phyloP scores from a whole-genome alignment of 2,888 invertebrate species.

The Polietes domitor region DNA sequence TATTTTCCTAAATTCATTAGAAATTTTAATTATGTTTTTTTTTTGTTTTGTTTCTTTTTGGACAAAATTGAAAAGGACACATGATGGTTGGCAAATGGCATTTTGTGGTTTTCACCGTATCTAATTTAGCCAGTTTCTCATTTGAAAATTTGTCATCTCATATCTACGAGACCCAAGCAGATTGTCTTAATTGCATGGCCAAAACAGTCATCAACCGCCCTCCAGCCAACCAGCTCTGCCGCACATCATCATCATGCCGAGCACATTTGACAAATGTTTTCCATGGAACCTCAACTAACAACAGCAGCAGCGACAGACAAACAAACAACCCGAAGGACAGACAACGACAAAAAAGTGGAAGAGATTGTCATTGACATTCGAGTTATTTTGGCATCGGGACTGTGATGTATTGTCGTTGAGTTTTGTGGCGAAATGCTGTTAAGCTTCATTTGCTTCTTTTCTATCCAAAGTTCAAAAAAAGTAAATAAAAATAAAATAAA shows the following conservation, averaged over 20 bases:
- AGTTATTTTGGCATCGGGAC: slow-evolving; percentile 2
- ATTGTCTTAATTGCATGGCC: slow-evolving; percentile 32
- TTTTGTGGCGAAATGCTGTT: neutral
- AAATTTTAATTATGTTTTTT: slow-evolving; percentile 12
- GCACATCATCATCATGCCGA: slow-evolving; percentile 1
- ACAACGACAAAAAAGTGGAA: neutral
- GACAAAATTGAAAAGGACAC: slow-evolving; percentile 8
- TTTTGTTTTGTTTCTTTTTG: neutral
- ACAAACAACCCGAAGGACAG: neutral
- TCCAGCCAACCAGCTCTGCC: neutral
- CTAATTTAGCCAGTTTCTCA: neutral
- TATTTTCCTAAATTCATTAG: neutral
- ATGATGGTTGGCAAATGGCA: slow-evolving; percentile 12
- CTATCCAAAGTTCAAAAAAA: neutral
- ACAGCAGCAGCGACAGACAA: neutral
- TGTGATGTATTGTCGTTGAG: neutral
- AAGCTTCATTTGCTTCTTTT: neutral
- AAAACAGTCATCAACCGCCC: neutral
- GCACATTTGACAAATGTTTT: slow-evolving; percentile 10
- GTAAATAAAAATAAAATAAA: neutral
- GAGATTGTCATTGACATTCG: slow-evolving; percentile 20
- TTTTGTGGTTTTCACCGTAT: slow-evolving; percentile 14
- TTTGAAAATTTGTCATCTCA: slow-evolving; percentile 9
- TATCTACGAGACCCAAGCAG: neutral
- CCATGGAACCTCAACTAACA: neutral